Percentiles rank a stretch among this genome's conserved stretches.
Conservation (phyloP, 2,797 vertebrate species). For the Melanotaenia pygmaea region DNA sequence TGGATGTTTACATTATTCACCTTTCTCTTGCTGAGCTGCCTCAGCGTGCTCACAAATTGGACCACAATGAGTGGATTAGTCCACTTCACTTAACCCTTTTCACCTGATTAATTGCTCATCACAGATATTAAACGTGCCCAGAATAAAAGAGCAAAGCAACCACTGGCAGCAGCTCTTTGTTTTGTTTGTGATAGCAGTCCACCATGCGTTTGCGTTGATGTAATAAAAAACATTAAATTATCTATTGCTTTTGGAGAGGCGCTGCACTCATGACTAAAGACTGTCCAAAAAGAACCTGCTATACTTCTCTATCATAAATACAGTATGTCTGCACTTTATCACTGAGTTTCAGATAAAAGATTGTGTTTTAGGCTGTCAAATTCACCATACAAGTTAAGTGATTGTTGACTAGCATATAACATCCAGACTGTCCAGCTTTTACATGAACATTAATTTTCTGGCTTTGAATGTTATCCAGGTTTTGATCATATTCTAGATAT, state of each 20-base stretch:
- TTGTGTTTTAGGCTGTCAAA: background rate
- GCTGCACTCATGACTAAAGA: slow-evolving; percentile 1
- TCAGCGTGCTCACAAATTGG: slow-evolving; percentile 26
- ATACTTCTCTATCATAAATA: background rate
- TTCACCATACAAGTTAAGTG: background rate
- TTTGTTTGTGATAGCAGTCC: slow-evolving; percentile 51
- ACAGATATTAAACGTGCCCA: background rate
- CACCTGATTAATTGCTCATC: slow-evolving; percentile 22
- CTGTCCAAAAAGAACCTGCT: background rate
- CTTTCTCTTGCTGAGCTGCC: slow-evolving; percentile 31
- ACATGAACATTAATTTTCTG: background rate
- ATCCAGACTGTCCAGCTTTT: background rate
- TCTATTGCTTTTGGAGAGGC: background rate
- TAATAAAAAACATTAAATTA: slow-evolving; percentile 26
- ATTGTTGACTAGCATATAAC: background rate
- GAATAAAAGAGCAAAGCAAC: background rate
- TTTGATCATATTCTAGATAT: background rate
- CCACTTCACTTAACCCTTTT: slow-evolving; percentile 7
- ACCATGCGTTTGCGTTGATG: slow-evolving; percentile 57
- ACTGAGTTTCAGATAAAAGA: background rate
- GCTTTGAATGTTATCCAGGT: background rate
- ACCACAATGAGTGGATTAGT: slow-evolving; percentile 29
- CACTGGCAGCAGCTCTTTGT: slow-evolving; percentile 54
- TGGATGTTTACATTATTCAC: slow-evolving; percentile 72
- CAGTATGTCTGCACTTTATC: background rate